Evolutionary conservation across 1,140 invertebrate genomes (phyloP).

Genomic region (Fopius arisanus): DNA sequence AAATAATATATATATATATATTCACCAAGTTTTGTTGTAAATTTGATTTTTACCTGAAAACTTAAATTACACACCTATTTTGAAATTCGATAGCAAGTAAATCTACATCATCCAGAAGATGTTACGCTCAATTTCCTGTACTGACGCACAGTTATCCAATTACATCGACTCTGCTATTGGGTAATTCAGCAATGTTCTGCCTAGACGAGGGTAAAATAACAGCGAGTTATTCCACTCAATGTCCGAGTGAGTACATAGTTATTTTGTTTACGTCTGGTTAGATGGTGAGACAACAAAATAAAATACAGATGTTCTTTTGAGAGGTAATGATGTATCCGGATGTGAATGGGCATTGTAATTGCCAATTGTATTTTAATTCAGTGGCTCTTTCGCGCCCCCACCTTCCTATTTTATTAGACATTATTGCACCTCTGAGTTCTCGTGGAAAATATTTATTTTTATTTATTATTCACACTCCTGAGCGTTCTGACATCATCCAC

Average conservation of each 20-base stretch:
- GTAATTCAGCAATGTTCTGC: constrained; percentile 29
- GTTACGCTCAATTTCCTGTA: constrained; percentile 38
- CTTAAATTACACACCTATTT: not conserved
- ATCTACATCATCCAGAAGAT: constrained; percentile 9
- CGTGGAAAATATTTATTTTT: no score
- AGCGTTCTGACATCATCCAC: no score
- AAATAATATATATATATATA: not conserved
- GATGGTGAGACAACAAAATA: not conserved
- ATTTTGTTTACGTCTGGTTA: constrained; percentile 5
- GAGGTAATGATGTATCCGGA: not conserved
- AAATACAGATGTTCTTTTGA: not conserved
- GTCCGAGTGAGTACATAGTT: not conserved
- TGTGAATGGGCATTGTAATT: not conserved
- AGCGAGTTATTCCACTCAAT: constrained; percentile 11
- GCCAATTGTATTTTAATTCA: not conserved
- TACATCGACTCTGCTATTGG: constrained; percentile 28
- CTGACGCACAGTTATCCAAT: constrained; percentile 37
- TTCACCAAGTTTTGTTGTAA: not conserved
- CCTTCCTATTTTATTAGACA: no score
- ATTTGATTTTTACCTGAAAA: not conserved
- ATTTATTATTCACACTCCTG: no score
- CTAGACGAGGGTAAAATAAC: constrained; percentile 24
- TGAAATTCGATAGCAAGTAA: not conserved
- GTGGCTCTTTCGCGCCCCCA: not conserved
- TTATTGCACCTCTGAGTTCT: no score